These are phyloP conservation scores for Drosophila glabriapex DNA, from an alignment of 2,888 invertebrate species.

Conservation along the genomic window DNA sequence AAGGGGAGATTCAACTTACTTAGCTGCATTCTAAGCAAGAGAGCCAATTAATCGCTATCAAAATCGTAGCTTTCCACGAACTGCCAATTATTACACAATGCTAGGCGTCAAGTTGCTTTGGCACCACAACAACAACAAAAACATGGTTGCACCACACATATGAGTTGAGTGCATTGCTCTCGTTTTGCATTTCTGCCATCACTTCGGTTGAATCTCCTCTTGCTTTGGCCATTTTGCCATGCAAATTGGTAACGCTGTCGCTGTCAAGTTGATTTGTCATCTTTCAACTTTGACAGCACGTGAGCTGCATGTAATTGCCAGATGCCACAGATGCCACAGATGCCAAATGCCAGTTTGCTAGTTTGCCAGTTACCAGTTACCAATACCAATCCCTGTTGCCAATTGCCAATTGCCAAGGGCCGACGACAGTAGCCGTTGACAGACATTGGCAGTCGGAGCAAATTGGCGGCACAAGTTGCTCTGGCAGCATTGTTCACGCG, in stretches of 20 bases:
- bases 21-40: constrained; percentile 56
- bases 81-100: constrained; percentile 81
- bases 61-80: constrained; percentile 73
- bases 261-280: constrained; percentile 79
- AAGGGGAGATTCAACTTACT: constrained; percentile 34
- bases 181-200: constrained; percentile 60
- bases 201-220: constrained; percentile 62
- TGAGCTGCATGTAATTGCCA: constrained; percentile 80
- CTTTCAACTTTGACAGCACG: constrained; percentile 80
- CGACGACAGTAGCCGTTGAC: constrained; percentile 60
- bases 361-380: constrained; percentile 13
- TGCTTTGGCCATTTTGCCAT: constrained; percentile 70
- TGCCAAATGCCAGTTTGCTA: constrained; percentile 34
- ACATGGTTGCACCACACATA: constrained; percentile 15
- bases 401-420: constrained; percentile 56
- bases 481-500: constrained; percentile 18
- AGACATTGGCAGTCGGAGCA: constrained; percentile 72
- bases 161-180: constrained; percentile 52
- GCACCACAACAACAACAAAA: constrained; percentile 25
- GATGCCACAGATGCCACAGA: constrained; percentile 24
- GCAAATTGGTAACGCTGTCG: constrained; percentile 71
- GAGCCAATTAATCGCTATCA: constrained; percentile 75
- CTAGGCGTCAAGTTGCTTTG: constrained; percentile 69
- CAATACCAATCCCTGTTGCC: constrained; percentile 32
- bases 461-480: constrained; percentile 72